These are phyloP conservation scores for Synergus umbraculus DNA, from an alignment of 2,888 invertebrate genomes.

Conservation along the genomic window DNA sequence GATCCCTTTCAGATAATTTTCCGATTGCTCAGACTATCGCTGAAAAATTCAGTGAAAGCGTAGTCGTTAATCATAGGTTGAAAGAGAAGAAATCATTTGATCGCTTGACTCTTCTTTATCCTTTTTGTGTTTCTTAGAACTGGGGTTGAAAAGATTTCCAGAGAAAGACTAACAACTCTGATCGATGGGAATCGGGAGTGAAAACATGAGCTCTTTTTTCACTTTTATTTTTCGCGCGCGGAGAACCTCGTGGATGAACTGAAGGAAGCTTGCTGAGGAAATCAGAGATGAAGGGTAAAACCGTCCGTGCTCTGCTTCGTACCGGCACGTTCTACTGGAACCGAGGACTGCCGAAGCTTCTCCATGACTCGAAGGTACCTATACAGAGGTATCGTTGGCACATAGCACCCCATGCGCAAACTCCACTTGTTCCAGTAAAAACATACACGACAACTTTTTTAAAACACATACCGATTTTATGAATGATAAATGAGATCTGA, in stretches of 20 bases:
- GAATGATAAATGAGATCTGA: not conserved
- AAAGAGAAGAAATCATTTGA: not conserved
- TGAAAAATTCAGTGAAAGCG: not conserved
- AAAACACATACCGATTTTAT: not conserved
- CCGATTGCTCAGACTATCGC: not conserved
- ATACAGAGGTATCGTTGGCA: not conserved
- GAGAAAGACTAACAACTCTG: not conserved
- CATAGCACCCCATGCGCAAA: constrained; percentile 1
- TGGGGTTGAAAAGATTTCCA: not conserved
- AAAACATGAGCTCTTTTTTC: not conserved
- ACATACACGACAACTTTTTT: not conserved
- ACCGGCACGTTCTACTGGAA: constrained; percentile 8
- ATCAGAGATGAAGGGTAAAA: constrained; percentile 24
- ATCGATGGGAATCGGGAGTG: not conserved
- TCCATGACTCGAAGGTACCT: not conserved
- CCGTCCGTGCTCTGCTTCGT: constrained; percentile 11
- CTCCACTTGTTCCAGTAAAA: not conserved
- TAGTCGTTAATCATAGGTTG: not conserved
- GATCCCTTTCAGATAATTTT: no score
- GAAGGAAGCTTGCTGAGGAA: not conserved
- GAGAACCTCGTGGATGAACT: constrained; percentile 1
- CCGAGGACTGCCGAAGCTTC: not conserved
- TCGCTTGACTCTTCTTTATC: not conserved
- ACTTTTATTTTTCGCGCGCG: not conserved
- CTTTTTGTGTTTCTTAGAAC: not conserved